A percentile compares a stretch with the other conserved stretches of the same genome.
Evolutionary conservation across 2,797 vertebrate species (phyloP).

Genomic region (Staurois parvus): DNA sequence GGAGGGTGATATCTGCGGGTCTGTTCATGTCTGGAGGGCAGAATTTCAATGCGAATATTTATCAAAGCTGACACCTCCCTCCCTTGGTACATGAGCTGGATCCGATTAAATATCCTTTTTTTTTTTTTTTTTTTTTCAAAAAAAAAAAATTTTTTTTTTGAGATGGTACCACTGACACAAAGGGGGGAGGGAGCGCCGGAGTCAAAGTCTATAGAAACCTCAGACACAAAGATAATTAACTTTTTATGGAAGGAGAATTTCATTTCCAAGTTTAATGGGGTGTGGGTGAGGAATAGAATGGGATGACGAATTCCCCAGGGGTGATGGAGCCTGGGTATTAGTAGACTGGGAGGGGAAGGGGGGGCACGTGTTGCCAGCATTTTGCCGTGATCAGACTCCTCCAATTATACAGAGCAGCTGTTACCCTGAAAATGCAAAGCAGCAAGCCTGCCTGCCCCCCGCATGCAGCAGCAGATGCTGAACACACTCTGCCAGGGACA

Average conservation of each 20-base stretch:
- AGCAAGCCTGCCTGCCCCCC: background rate
- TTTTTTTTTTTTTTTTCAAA: background rate
- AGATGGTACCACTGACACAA: background rate
- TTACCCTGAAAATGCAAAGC: conserved; percentile 40
- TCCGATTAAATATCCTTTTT: background rate
- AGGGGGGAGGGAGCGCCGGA: background rate
- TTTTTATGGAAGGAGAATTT: conserved; percentile 34
- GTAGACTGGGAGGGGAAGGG: background rate
- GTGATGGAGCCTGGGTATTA: conserved; percentile 17
- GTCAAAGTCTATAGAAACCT: conserved; percentile 4
- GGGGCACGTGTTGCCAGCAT: conserved; percentile 27
- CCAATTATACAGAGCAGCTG: conserved; percentile 46
- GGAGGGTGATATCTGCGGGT: background rate
- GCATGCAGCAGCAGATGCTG: conserved; percentile 26
- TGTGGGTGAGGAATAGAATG: conserved; percentile 29
- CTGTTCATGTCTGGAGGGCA: conserved; percentile 4
- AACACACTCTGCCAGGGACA: conserved; percentile 4
- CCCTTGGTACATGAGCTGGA: background rate
- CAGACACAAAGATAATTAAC: conserved; percentile 33
- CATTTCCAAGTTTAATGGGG: conserved; percentile 50
- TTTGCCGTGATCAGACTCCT: conserved; percentile 20
- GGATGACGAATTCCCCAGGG: conserved; percentile 26
- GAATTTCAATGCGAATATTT: conserved; percentile 14
- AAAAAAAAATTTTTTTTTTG: background rate
- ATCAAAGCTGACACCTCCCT: conserved; percentile 7